A percentile compares a stretch with the other conserved stretches of the same genome.
Conservation (phyloP, 2,888 invertebrate genomes). For the Microchrysa polita region DNA sequence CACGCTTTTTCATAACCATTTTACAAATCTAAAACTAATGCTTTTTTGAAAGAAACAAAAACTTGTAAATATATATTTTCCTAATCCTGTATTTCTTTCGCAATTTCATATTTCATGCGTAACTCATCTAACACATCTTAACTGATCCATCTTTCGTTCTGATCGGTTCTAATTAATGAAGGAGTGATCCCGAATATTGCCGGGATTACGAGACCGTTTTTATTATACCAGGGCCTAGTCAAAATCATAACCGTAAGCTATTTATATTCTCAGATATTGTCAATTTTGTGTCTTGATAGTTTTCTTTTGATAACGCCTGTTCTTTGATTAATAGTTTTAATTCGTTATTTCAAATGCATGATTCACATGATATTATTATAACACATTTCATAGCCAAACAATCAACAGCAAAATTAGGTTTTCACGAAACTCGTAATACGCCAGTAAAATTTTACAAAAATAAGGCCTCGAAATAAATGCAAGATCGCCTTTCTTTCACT, state of each 20-base stretch:
- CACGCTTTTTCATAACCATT: conserved; percentile 7
- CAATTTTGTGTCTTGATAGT: too few relatives aligned
- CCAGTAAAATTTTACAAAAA: too few relatives aligned
- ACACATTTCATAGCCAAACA: too few relatives aligned
- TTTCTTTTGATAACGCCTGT: background rate
- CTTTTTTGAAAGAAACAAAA: too few relatives aligned
- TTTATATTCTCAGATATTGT: conserved; percentile 46
- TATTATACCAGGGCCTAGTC: conserved; percentile 75
- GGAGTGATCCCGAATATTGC: conserved; percentile 71
- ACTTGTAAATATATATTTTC: background rate
- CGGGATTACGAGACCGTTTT: conserved; percentile 80
- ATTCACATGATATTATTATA: background rate
- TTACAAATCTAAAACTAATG: background rate
- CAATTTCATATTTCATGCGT: background rate
- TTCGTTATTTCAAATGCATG: too few relatives aligned
- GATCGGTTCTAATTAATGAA: conserved; percentile 50
- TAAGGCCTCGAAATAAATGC: too few relatives aligned
- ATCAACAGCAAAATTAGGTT: too few relatives aligned
- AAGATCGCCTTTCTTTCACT: too few relatives aligned
- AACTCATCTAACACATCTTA: conserved; percentile 3
- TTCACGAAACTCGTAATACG: too few relatives aligned
- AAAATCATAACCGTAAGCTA: conserved; percentile 72
- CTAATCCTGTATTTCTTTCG: conserved; percentile 4
- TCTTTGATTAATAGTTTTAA: background rate
- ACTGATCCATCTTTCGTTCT: background rate